Evolutionary conservation across 1,140 invertebrate species (phyloP).

Genomic region (Aphis craccivora): DNA sequence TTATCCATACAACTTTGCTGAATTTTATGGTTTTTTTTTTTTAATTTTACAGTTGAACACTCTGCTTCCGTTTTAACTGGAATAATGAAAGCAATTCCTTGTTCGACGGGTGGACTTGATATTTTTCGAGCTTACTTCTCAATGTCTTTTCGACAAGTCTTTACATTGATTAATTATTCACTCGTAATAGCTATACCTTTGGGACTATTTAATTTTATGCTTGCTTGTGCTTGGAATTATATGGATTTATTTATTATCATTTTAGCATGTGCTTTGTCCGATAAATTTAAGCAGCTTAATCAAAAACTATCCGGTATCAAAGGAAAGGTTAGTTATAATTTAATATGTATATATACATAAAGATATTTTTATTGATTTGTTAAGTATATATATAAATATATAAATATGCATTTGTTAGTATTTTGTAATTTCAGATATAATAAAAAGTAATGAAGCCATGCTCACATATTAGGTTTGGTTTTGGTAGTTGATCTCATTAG

Average conservation of each 20-base stretch:
- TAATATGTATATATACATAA: too few species aligned
- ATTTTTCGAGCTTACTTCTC: conserved; percentile 64
- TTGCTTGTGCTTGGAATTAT: conserved; percentile 74
- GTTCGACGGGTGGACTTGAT: conserved; percentile 62
- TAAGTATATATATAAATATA: too few species aligned
- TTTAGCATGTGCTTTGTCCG: conserved; percentile 71
- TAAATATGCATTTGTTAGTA: too few species aligned
- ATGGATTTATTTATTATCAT: conserved; percentile 75
- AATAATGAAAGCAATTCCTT: conserved; percentile 64
- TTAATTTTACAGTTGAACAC: conserved; percentile 64
- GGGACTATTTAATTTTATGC: conserved; percentile 68
- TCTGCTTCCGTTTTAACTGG: conserved; percentile 64
- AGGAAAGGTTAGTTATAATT: conserved; percentile 63
- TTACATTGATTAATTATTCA: conserved; percentile 63
- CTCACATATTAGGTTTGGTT: too few species aligned
- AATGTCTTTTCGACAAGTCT: conserved; percentile 64
- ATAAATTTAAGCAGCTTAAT: conserved; percentile 70
- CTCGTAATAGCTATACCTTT: conserved; percentile 65
- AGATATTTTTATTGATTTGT: too few species aligned
- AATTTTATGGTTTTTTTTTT: neutral
- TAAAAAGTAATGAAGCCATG: too few species aligned
- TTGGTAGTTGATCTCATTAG: too few species aligned
- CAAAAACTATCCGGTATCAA: conserved; percentile 64
- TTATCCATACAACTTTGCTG: neutral
- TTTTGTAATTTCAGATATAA: too few species aligned